phyloP scores from a whole-genome alignment of 2,888 invertebrate species.

The Chironomus tentans region DNA sequence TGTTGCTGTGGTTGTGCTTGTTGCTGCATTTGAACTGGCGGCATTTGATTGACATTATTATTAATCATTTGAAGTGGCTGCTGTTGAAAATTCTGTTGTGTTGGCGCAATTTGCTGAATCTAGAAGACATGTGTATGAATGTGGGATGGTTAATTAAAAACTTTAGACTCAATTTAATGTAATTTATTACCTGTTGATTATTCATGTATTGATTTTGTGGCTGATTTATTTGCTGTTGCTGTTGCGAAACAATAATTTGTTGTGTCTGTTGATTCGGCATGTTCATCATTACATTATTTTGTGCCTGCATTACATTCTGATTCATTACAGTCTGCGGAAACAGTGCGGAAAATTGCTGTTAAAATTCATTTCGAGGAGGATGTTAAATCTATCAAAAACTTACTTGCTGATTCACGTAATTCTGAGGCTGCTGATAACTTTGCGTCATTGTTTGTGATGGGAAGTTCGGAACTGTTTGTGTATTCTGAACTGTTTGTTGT shows the following conservation, averaged over 20 bases:
- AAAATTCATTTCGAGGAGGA: background rate
- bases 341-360: no score
- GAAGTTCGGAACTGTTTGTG: background rate
- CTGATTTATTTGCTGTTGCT: background rate
- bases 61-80: constrained; percentile 1
- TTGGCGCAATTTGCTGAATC: background rate
- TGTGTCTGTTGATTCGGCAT: background rate
- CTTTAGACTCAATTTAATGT: background rate
- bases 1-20: background rate
- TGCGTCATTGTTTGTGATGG: background rate
- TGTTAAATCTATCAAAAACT: background rate
- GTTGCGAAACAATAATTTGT: background rate
- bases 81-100: background rate
- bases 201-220: constrained; percentile 2
- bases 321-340: background rate
- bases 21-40: background rate
- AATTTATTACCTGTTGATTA: background rate
- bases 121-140: background rate
- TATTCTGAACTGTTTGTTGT: background rate
- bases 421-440: background rate
- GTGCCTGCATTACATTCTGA: background rate
- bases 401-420: background rate
- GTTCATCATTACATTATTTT: background rate
- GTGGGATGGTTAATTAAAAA: background rate
- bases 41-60: constrained; percentile 10